These are phyloP conservation scores for Amia ocellicauda DNA, from an alignment of 2,113 vertebrate genomes.

Conservation along the genomic window DNA sequence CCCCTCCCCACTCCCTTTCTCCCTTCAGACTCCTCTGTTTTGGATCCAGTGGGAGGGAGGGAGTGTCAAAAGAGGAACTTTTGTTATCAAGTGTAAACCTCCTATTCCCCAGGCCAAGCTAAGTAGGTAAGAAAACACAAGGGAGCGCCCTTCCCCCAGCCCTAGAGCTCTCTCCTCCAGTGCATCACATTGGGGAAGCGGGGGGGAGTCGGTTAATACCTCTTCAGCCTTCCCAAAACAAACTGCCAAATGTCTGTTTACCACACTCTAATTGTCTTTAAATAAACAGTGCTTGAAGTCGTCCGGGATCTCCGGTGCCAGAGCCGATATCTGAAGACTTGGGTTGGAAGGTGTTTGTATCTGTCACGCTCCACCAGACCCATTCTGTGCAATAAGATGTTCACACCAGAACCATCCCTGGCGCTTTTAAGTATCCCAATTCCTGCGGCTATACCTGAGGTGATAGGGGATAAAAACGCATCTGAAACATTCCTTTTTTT, in stretches of 20 bases:
- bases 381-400: background rate
- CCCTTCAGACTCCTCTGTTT: slow-evolving; percentile 23
- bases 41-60: background rate
- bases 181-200: slow-evolving; percentile 15
- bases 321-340: too few relatives aligned
- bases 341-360: background rate
- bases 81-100: slow-evolving; percentile 37
- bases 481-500: too few relatives aligned
- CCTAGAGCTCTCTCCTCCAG: slow-evolving; percentile 7
- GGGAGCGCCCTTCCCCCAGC: background rate
- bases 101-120: slow-evolving; percentile 29
- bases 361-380: background rate
- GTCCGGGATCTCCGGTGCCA: too few relatives aligned
- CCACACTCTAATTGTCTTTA: slow-evolving; percentile 22
- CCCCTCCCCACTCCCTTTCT: background rate
- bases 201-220: slow-evolving; percentile 17
- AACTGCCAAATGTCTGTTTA: slow-evolving; percentile 23
- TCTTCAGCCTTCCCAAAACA: slow-evolving; percentile 21
- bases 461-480: too few relatives aligned
- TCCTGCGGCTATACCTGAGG: too few relatives aligned
- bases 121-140: slow-evolving; percentile 20
- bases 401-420: too few relatives aligned
- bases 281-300: slow-evolving; percentile 12
- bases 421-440: too few relatives aligned
- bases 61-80: slow-evolving; percentile 33